These are phyloP conservation scores for Hydrozoanthus tunicans DNA, from an alignment of 64 coral and sea anemone genomes.

Conservation along the genomic window DNA sequence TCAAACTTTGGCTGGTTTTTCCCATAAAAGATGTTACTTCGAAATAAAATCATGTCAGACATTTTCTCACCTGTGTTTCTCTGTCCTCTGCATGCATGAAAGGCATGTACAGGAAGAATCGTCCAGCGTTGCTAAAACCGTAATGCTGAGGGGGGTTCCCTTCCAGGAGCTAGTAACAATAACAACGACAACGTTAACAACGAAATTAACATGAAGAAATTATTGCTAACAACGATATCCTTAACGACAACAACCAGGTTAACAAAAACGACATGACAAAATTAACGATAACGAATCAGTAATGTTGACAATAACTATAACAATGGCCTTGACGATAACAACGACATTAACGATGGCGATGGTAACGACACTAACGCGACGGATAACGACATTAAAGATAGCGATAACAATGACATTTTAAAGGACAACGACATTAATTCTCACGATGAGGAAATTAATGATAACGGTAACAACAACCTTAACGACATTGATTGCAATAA, in stretches of 20 bases:
- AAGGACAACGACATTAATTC: no score
- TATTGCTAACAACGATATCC: no score
- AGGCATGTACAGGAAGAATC: constrained; percentile 75
- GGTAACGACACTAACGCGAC: no score
- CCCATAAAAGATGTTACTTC: neutral
- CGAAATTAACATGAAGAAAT: neutral
- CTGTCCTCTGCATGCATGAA: constrained; percentile 75
- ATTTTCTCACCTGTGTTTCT: constrained; percentile 65
- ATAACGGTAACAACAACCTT: no score
- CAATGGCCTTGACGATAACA: neutral
- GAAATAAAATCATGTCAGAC: no score
- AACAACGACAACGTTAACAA: neutral
- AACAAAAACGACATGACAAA: neutral
- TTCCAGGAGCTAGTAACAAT: constrained; percentile 56
- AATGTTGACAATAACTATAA: neutral
- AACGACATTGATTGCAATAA: no score
- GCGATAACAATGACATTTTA: no score
- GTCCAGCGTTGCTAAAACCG: constrained; percentile 43
- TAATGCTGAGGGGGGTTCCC: constrained; percentile 65
- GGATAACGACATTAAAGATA: neutral
- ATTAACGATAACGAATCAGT: neutral
- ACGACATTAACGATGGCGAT: neutral
- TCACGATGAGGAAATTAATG: no score
- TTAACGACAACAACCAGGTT: no score
- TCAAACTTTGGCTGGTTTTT: neutral